Evolutionary conservation across 30 jellyfish, hydroid and myxozoan genomes (phyloP).

Genomic region (Hydractinia symbiolongicarpus): DNA sequence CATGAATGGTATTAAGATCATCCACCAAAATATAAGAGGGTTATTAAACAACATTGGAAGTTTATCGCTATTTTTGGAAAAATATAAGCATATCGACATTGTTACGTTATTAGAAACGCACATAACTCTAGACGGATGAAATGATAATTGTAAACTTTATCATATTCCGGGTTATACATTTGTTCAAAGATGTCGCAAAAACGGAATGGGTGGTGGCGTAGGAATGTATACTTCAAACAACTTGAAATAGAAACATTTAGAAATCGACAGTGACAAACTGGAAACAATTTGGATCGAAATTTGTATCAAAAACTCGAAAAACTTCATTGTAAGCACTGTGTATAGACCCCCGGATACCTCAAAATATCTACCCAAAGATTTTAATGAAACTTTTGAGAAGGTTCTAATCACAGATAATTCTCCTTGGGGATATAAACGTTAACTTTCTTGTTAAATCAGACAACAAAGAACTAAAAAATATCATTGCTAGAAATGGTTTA

Average conservation of each 20-base stretch:
- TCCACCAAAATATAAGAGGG: no score
- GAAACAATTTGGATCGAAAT: neutral
- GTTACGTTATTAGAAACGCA: no score
- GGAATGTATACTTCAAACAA: slow-evolving; percentile 5
- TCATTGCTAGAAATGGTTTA: slow-evolving; percentile 27
- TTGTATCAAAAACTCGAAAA: neutral
- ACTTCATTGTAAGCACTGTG: neutral
- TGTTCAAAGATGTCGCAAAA: neutral
- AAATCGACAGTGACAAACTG: neutral
- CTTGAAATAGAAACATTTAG: neutral
- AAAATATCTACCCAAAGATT: neutral
- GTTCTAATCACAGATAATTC: slow-evolving; percentile 30
- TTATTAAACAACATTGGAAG: no score
- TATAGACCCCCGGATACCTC: slow-evolving; percentile 14
- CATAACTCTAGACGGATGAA: no score
- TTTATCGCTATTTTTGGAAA: no score
- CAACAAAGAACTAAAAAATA: slow-evolving; percentile 47
- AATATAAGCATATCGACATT: no score
- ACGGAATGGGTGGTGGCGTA: slow-evolving; percentile 14
- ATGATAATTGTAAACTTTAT: neutral
- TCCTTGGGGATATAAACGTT: slow-evolving; percentile 59
- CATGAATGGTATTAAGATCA: no score
- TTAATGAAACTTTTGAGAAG: neutral
- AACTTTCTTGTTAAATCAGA: slow-evolving; percentile 40
- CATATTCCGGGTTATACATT: neutral